Percentiles rank a stretch among this genome's conserved stretches.
phyloP scores from a whole-genome alignment of 30 jellyfish, hydroid and myxozoan genomes.

The Morbakka virulenta region DNA sequence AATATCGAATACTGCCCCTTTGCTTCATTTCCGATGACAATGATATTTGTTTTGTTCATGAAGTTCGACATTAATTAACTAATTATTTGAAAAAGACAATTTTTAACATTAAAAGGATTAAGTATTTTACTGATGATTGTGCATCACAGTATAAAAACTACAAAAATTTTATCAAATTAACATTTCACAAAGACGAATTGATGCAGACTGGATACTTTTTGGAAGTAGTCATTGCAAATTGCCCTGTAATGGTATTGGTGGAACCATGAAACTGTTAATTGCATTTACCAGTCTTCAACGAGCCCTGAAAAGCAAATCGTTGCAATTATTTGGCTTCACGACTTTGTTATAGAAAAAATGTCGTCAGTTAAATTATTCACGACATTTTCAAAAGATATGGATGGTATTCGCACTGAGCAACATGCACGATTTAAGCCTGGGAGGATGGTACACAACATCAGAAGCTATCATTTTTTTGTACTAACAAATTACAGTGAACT shows the following conservation, averaged over 20 bases:
- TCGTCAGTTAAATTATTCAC: not conserved
- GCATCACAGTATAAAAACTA: constrained; percentile 45
- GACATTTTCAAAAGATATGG: constrained; percentile 1
- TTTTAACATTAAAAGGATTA: constrained; percentile 10
- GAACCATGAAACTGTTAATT: not conserved
- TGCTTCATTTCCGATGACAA: constrained; percentile 49
- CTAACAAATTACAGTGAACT: not conserved
- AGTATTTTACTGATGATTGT: too few species aligned
- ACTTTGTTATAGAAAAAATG: not conserved
- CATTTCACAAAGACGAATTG: constrained; percentile 36
- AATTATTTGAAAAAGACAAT: constrained; percentile 6
- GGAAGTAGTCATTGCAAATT: constrained; percentile 48
- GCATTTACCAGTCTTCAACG: constrained; percentile 36
- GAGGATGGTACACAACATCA: constrained; percentile 46
- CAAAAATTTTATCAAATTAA: constrained; percentile 11
- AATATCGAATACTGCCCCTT: not conserved
- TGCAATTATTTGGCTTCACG: not conserved
- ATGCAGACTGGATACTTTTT: constrained; percentile 28
- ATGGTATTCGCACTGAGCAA: not conserved
- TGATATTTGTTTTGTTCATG: constrained; percentile 30
- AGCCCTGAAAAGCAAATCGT: not conserved
- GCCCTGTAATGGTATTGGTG: constrained; percentile 20
- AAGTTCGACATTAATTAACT: not conserved
- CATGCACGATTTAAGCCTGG: constrained; percentile 14
- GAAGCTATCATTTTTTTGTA: constrained; percentile 9